These are phyloP conservation scores for Epiblema foenella DNA, from an alignment of 2,888 invertebrate species.

Conservation along the genomic window DNA sequence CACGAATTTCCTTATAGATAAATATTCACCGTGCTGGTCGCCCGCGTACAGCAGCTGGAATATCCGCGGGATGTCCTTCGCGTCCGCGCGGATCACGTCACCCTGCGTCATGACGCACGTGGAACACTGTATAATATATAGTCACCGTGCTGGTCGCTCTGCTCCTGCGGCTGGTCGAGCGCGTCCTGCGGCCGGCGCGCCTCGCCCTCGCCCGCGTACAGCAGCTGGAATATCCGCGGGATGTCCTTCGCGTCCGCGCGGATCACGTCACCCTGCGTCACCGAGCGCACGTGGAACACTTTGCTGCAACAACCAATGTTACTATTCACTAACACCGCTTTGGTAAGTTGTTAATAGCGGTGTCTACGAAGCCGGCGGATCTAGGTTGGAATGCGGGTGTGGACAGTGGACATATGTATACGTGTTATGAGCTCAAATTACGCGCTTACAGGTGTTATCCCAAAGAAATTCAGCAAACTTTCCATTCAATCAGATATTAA, in stretches of 20 bases:
- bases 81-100: slow-evolving; percentile 99
- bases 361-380: too few species aligned
- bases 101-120: slow-evolving; percentile 96
- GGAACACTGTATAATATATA: slow-evolving; percentile 9
- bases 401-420: too few species aligned
- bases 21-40: slow-evolving; percentile 59
- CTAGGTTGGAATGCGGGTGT: too few species aligned
- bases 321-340: neutral
- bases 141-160: slow-evolving; percentile 72
- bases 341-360: neutral
- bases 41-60: slow-evolving; percentile 98
- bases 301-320: slow-evolving; percentile 87
- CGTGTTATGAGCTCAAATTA: too few species aligned
- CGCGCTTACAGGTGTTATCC: too few species aligned
- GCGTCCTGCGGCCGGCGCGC: slow-evolving; percentile 90
- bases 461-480: too few species aligned
- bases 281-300: slow-evolving; percentile 99
- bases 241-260: slow-evolving; percentile 99
- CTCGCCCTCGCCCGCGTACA: slow-evolving; percentile 99
- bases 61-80: slow-evolving; percentile 99
- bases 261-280: slow-evolving; percentile 99
- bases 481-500: too few species aligned
- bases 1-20: too few species aligned
- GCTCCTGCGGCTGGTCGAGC: slow-evolving; percentile 80
- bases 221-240: slow-evolving; percentile 98